These are phyloP conservation scores for Lycorma delicatula DNA, from an alignment of 1,140 invertebrate genomes.

Conservation along the genomic window DNA sequence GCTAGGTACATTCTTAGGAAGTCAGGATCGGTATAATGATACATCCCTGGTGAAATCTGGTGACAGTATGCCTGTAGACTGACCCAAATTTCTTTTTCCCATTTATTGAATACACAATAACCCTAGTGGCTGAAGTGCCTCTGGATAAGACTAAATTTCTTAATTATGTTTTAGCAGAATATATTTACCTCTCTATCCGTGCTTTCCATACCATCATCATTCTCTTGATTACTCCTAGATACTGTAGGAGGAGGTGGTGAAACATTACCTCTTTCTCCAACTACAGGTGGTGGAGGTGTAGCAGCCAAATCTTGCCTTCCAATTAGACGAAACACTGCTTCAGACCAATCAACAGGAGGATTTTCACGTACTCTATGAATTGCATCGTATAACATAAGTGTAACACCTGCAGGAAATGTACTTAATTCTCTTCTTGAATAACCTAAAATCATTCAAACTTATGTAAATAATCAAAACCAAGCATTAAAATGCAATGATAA, in stretches of 20 bases:
- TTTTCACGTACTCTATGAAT: slow-evolving; percentile 63
- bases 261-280: slow-evolving; percentile 37
- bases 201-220: slow-evolving; percentile 44
- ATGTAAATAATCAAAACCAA: too few species aligned
- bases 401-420: slow-evolving; percentile 62
- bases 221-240: neutral
- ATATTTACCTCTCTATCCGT: slow-evolving; percentile 40
- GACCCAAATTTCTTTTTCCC: too few species aligned
- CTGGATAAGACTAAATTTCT: too few species aligned
- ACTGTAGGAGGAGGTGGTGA: slow-evolving; percentile 17
- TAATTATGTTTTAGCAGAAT: too few species aligned
- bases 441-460: too few species aligned
- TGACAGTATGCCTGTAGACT: too few species aligned
- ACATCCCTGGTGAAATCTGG: too few species aligned
- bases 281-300: slow-evolving; percentile 28
- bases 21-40: too few species aligned
- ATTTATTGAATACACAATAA: too few species aligned
- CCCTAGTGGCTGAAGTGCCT: too few species aligned
- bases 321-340: slow-evolving; percentile 66
- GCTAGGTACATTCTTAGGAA: too few species aligned
- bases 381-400: slow-evolving; percentile 62
- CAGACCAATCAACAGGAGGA: slow-evolving; percentile 69
- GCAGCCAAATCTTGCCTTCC: slow-evolving; percentile 64
- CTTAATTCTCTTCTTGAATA: slow-evolving; percentile 63
- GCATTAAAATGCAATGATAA: too few species aligned